Evolutionary conservation across 53 echinoderm and acorn worm species (phyloP), one percentile per base, ranked within the genome.

Genomic region (Echinarachnius parma): DNA sequence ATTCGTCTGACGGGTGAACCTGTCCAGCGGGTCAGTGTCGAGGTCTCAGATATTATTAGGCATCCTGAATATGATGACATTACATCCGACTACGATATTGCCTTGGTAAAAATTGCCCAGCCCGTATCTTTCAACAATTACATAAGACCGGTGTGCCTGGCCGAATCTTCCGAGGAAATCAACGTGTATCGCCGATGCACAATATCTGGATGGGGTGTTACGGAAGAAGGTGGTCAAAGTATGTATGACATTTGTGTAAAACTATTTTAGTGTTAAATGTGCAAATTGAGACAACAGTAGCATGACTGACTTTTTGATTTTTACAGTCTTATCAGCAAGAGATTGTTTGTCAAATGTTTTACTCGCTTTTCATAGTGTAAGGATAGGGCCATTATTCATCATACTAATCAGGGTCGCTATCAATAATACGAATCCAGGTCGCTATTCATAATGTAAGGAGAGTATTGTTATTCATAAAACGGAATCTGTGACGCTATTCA

Each of bases 141-240:
- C 68, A 52, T 68, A 10, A 48, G 52, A 48, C 68, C 68, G 2
- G 68, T 19, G 3, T 68, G 68, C 20, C 23, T 68, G 24, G 34
- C 68, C 3, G 34, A 31, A 5, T 68, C 68, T 4, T 68, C 53
- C 3, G 33, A 68, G n/a, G 68, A 68, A 34, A 20, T 68, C 1
- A 52, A 33, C 11, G 68, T 19, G 20, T 68, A 68, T 34, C 49
- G 52, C 8, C 68, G 34, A 0, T 68, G 68, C 15, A 1, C 52
- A 0, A 15, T 68, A 2, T 48, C 68, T 33, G 68, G 68, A 20
- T 68, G 68, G 68, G 68, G 68, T n/a, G 22, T 24, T 2, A 68
- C 34, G 9, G 11, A 31, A 28, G 31, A 48, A 22, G 68, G 68
- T n/a, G n/a, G 19, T 69, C 28, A 3, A 24, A 4, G 0, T 10